phyloP scores from a whole-genome alignment of 2,113 vertebrate genomes.

The Lagenorhynchus albirostris region DNA sequence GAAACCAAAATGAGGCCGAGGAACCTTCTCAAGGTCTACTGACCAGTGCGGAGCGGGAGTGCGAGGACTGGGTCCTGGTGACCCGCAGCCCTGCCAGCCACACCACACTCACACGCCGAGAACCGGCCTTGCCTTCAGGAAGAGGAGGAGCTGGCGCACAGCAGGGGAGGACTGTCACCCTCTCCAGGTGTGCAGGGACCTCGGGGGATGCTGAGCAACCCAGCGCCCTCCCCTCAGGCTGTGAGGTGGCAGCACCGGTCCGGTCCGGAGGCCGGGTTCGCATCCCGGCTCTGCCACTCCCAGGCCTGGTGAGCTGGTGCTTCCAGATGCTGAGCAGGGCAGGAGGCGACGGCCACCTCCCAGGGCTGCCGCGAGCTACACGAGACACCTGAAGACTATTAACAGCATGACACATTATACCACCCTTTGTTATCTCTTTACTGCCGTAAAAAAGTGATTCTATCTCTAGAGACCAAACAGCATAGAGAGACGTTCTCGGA shows the following conservation, averaged over 20 bases:
- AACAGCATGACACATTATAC: fast-evolving
- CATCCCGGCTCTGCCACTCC: background rate
- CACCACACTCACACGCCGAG: background rate
- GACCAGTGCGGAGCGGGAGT: no score
- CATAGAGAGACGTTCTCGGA: background rate
- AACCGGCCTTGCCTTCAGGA: fast-evolving
- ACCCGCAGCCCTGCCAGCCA: background rate
- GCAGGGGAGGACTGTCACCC: no score
- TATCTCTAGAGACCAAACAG: conserved; percentile 18
- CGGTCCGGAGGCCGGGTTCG: background rate
- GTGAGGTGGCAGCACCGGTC: fast-evolving
- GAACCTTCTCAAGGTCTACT: no score
- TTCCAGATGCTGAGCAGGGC: background rate
- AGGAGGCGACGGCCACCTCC: background rate
- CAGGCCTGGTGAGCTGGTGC: background rate
- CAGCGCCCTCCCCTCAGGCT: background rate
- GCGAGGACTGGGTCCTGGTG: background rate
- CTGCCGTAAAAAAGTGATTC: background rate
- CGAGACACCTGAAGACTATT: fast-evolving
- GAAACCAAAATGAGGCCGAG: background rate
- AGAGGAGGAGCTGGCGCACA: no score
- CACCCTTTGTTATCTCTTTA: background rate
- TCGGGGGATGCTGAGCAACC: fast-evolving
- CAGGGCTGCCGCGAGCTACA: fast-evolving
- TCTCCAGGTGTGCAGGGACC: background rate